phyloP scores from a whole-genome alignment of 2,888 invertebrate genomes.

The Meliscaeva auricollis region DNA sequence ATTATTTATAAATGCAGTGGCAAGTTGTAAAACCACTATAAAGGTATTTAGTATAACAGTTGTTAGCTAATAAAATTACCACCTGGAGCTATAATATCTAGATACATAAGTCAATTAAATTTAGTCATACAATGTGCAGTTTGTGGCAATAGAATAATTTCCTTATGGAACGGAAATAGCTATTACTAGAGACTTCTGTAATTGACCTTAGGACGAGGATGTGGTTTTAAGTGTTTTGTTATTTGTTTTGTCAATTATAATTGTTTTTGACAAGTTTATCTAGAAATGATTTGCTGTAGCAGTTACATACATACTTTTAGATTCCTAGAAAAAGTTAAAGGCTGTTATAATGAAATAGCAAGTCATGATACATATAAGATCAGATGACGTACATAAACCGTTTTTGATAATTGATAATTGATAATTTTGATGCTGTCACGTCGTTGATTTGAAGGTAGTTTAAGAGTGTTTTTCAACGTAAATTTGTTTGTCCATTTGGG shows the following conservation, averaged over 20 bases:
- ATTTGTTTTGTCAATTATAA: not conserved
- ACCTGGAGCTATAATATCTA: too few species aligned
- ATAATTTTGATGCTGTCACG: too few species aligned
- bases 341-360: not conserved
- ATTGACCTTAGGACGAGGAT: constrained; percentile 4
- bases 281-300: too few species aligned
- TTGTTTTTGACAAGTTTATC: not conserved
- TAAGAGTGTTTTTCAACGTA: too few species aligned
- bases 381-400: too few species aligned
- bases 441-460: too few species aligned
- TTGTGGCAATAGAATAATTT: not conserved
- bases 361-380: too few species aligned
- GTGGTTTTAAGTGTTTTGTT: not conserved
- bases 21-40: constrained; percentile 19
- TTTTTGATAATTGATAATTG: too few species aligned
- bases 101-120: not conserved
- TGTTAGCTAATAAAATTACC: too few species aligned
- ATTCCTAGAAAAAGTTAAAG: not conserved
- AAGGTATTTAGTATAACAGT: too few species aligned
- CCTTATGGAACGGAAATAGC: not conserved
- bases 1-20: constrained; percentile 34
- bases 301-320: not conserved
- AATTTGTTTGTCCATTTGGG: too few species aligned
- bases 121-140: not conserved
- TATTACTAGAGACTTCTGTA: not conserved